Evolutionary conservation across 2,888 invertebrate species (phyloP), one percentile per base, ranked within the genome.

Genomic region (Lepidocyrtoides sp.): DNA sequence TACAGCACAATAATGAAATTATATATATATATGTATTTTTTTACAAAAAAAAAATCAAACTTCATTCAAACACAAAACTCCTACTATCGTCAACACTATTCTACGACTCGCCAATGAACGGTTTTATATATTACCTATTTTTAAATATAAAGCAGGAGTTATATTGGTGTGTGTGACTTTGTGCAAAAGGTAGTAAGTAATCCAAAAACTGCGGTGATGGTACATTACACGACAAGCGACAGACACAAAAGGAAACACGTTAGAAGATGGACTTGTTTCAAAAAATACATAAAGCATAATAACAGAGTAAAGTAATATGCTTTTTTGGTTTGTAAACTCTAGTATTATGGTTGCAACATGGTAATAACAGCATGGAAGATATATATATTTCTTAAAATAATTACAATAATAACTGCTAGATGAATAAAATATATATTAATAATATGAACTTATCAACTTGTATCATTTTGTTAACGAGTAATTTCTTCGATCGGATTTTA

Each of bases 321-420:
- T 75, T 89, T 84, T 90, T 90, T 90, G 90, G 90, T 85, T 88
- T 63, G 83, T 85, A 54, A 57, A 90, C 90, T 90, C 90, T 90
- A 85, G 90, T 90, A 90, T 89, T 54, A 20, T 89, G 57, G 36
- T 81, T 36, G 60, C 60, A 81, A 54, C 36, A 20, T 81, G 81
- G 57, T 81, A 60, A 10, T 72, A 41, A 66, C 17, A 66, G 60
- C 29, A 29, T 29, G 26, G 60, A 63, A 63, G 60, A 29, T 63
- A 17, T 2, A n/a, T 17, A 7, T 60, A 14, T 29, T 66, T 36
- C 8, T 41, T 14, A 41, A 44, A 10, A 69, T n/a, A 69, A 66
- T 66, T n/a, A 29, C 26, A 63, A 29, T 32, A 66, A 66, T 57
- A 57, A 57, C 23, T 36, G 36, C 7, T 36, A 36, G 36, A 7